Evolutionary conservation across 2,113 vertebrate species (phyloP), one percentile per base, ranked within the genome.

Genomic region (Lepisosteus oculatus): DNA sequence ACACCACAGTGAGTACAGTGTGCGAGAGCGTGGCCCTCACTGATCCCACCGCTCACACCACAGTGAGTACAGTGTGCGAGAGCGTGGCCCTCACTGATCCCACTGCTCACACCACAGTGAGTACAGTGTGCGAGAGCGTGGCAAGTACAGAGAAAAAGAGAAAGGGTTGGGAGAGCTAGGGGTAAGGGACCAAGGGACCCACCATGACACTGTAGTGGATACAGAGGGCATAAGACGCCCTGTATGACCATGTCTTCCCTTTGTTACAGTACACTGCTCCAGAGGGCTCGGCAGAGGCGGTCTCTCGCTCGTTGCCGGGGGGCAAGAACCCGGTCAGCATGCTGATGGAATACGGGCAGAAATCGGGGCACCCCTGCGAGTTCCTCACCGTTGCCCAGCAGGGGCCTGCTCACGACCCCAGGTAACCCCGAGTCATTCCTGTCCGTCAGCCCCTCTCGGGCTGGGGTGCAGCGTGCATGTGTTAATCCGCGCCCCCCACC

Each of bases 311-410:
- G 73, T 76, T 94, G 41, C 91, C 92, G 3, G 91, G 94, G 1
- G 96, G 96, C 55, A 99, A 98, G 81, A 97, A 96, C 69, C 96
- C 97, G 0, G 93, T 99, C 75, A 96, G 95, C 0, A 78, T 96
- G 0, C 72, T 98, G 17, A 97, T 97, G 86, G 97, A 99, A 74
- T 96, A 96, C 47, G 92, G 95, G 12, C 97, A 99, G 66, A 97
- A 97, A 64, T 90, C 92, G 0, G 95, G 96, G 15, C 91, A 92
- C 68, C 73, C 89, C 0, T 86, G 96, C 6, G 96, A 98, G 74
- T 99, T 99, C 78, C 92, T 95, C 69, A 90, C 95, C 75, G 92
- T 97, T 0, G 90, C 95, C 43, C 96, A 97, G 87, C 95, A 95
- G 1, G 97, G 97, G 4, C 97, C 97, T 0, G 92, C 97, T 2